Percentiles rank a stretch among this genome's conserved stretches.
phyloP scores from a whole-genome alignment of 2,797 vertebrate genomes.

The Arrhamphus sclerolepis region DNA sequence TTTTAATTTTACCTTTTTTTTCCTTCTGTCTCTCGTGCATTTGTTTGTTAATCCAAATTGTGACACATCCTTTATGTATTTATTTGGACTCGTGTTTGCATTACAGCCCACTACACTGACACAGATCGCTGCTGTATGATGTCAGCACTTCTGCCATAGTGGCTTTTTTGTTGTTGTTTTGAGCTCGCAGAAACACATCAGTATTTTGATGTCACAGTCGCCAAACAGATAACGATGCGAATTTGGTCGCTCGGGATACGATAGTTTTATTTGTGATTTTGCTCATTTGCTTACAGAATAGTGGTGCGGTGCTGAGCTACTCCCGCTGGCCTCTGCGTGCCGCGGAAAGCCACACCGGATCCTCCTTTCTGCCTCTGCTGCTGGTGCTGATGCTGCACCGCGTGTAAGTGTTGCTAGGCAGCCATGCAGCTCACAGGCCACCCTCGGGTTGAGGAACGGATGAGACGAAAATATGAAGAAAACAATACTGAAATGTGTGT shows the following conservation, averaged over 20 bases:
- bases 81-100: not conserved
- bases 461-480: not conserved
- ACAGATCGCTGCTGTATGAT: slow-evolving; percentile 4
- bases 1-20: too few species aligned
- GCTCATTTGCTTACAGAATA: not conserved
- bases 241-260: accelerated
- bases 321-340: slow-evolving; percentile 38
- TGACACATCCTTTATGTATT: not conserved
- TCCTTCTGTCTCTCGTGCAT: not conserved
- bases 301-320: slow-evolving; percentile 3
- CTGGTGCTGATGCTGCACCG: slow-evolving; percentile 80
- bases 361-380: slow-evolving; percentile 5
- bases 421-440: slow-evolving; percentile 52
- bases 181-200: not conserved
- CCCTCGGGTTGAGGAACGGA: slow-evolving; percentile 2
- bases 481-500: not conserved
- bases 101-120: not conserved
- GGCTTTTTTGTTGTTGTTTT: not conserved
- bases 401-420: slow-evolving; percentile 80
- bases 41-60: not conserved
- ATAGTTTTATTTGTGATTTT: not conserved
- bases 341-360: slow-evolving; percentile 57
- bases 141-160: slow-evolving; percentile 1
- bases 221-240: not conserved
- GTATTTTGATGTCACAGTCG: not conserved